Evolutionary conservation across 35 echinoderm and acorn worm species (phyloP), one percentile per base, ranked within the genome.

Genomic region (Apostichopus californicus): DNA sequence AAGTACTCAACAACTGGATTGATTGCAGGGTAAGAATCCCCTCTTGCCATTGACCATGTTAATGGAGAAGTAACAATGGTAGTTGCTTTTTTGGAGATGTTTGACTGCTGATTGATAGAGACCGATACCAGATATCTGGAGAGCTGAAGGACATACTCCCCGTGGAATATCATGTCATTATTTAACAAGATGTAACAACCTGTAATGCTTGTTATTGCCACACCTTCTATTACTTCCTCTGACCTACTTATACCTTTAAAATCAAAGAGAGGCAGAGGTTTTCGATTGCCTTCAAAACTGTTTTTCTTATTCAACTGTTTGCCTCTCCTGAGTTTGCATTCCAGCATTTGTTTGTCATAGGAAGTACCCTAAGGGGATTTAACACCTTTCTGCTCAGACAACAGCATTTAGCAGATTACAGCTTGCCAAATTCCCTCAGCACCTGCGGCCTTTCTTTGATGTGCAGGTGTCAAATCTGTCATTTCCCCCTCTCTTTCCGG

Each of bases 381-480:
- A 56, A 85, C 81, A 85, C 81, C 81, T 85, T 85, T 58, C 55
- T 15, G 55, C 81, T 20, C 52, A 55, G 81, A 85, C 81, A 85
- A 85, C 55, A 85, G 57, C 55, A 59, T 59, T 85, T 56, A 85
- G 55, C 81, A 59, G 81, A 85, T 85, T 85, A 85, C 15, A 24
- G 57, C 57, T 56, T 23, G 55, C 57, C 81, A 20, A 9, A 56
- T n/a, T 85, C 12, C 55, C 55, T 17, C 81, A 85, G 81, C 81
- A 85, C 81, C 81, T 85, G 81, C 81, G 81, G 81, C 81, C 55
- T 85, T 17, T 59, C 81, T 85, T 85, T 85, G 81, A 85, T 85
- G 81, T 85, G 81, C 55, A 85, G 81, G 81, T 85, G 81, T 85
- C 81, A 85, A 59, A 21, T 23, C 20, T 55, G 81, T 85, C 55